These are phyloP conservation scores for Cryptoprocta ferox DNA, from an alignment of 2,797 vertebrate genomes.

Conservation along the genomic window DNA sequence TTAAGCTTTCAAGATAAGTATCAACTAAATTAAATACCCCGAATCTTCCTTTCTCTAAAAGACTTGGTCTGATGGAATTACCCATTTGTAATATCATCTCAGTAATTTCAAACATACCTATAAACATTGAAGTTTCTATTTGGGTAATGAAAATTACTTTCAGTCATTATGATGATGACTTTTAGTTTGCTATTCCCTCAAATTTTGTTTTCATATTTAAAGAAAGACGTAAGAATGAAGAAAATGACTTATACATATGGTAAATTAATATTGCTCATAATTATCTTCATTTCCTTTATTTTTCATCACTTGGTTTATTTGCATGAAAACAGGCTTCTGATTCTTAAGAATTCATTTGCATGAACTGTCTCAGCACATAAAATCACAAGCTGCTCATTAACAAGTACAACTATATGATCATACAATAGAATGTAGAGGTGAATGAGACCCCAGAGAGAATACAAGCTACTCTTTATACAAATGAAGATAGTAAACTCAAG, in stretches of 20 bases:
- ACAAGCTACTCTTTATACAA: not conserved
- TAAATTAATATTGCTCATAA: slow-evolving; percentile 35
- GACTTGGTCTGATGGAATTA: not conserved
- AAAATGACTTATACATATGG: not conserved
- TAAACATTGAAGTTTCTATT: not conserved
- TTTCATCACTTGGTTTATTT: slow-evolving; percentile 12
- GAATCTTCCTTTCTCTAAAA: not conserved
- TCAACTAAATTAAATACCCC: slow-evolving; percentile 47
- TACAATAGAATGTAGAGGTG: not conserved
- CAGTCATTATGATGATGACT: not conserved
- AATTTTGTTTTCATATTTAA: slow-evolving; percentile 39
- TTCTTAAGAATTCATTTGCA: slow-evolving; percentile 7
- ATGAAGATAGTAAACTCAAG: not conserved
- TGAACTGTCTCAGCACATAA: not conserved
- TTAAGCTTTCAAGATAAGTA: slow-evolving; percentile 2
- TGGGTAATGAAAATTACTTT: not conserved
- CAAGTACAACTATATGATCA: not conserved
- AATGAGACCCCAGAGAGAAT: not conserved
- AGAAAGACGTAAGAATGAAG: not conserved
- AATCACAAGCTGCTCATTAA: not conserved
- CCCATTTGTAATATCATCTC: not conserved
- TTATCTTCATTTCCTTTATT: not conserved
- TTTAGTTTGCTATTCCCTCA: not conserved
- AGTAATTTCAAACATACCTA: not conserved
- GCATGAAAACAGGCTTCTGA: not conserved